A percentile compares a stretch with the other conserved stretches of the same genome.
Conservation (phyloP, 2,888 invertebrate species). For the Arctia plantaginis region DNA sequence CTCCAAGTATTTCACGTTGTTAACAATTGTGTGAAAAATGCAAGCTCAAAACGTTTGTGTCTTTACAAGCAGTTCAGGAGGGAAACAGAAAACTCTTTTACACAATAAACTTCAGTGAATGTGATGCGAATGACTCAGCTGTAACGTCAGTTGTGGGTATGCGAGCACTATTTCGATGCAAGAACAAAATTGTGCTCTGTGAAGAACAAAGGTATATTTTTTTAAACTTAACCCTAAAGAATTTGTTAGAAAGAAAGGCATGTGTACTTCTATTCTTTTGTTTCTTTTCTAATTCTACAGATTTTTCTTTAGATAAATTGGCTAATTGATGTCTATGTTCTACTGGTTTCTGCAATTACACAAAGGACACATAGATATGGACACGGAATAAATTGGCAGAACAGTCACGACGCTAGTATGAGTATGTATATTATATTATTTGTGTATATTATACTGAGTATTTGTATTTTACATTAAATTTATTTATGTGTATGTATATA, state of each 20-base stretch:
- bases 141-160: slow-evolving; percentile 16
- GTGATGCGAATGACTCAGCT: slow-evolving; percentile 7
- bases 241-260: background rate
- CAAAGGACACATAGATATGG: background rate
- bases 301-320: background rate
- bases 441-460: too few species aligned
- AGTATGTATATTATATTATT: too few species aligned
- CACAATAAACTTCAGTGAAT: slow-evolving; percentile 39
- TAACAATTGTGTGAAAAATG: slow-evolving; percentile 2
- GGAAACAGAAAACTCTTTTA: slow-evolving; percentile 37
- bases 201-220: too few species aligned
- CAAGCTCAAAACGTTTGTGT: slow-evolving; percentile 24
- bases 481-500: too few species aligned
- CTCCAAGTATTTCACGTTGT: background rate
- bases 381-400: too few species aligned
- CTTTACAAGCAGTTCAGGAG: slow-evolving; percentile 16
- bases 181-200: too few species aligned
- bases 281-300: too few species aligned
- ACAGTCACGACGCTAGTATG: too few species aligned
- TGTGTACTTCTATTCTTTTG: background rate
- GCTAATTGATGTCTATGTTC: background rate
- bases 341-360: background rate
- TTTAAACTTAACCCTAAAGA: slow-evolving; percentile 17
- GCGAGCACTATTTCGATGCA: slow-evolving; percentile 17
- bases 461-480: too few species aligned